Evolutionary conservation across 2,888 invertebrate genomes (phyloP).

Genomic region (Caenorhabditis becei): DNA sequence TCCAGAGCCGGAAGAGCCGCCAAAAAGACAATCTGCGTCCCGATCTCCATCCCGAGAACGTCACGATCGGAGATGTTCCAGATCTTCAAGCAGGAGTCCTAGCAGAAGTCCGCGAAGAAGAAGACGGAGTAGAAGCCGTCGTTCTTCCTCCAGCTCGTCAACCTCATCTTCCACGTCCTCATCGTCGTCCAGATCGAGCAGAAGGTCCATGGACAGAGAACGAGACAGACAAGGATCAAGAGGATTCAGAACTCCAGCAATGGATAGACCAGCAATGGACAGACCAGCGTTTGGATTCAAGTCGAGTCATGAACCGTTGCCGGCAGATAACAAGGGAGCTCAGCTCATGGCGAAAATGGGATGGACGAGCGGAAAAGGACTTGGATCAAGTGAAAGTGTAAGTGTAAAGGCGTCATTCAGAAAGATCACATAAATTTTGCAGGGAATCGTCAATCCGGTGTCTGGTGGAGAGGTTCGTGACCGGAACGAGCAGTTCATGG

Average conservation of each 20-base stretch:
- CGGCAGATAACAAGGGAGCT: conserved; percentile 95
- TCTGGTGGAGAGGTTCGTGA: conserved; percentile 93
- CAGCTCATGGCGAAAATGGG: conserved; percentile 97
- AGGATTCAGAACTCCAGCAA: neutral
- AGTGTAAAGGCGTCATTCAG: neutral
- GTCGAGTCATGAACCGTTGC: conserved; percentile 82
- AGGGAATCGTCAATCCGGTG: conserved; percentile 92
- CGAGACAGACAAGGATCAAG: conserved; percentile 17
- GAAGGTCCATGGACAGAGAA: conserved; percentile 25
- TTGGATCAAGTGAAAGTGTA: conserved; percentile 94
- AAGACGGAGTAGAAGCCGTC: conserved; percentile 9
- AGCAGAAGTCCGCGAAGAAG: conserved; percentile 6
- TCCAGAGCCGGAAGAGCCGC: conserved; percentile 17
- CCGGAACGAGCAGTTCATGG: conserved; percentile 93
- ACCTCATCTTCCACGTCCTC: conserved; percentile 21
- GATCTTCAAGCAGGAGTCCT: neutral
- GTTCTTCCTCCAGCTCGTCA: conserved; percentile 27
- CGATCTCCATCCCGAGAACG: conserved; percentile 24
- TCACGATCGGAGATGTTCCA: neutral
- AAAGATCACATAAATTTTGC: conserved; percentile 16
- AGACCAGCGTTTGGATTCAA: conserved; percentile 31
- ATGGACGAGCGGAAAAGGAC: conserved; percentile 92
- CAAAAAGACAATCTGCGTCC: conserved; percentile 14
- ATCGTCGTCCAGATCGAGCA: conserved; percentile 22
- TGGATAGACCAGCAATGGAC: conserved; percentile 2